Evolutionary conservation across 1,140 invertebrate genomes (phyloP), one percentile per base, ranked within the genome.

Genomic region (Euura lappo): DNA sequence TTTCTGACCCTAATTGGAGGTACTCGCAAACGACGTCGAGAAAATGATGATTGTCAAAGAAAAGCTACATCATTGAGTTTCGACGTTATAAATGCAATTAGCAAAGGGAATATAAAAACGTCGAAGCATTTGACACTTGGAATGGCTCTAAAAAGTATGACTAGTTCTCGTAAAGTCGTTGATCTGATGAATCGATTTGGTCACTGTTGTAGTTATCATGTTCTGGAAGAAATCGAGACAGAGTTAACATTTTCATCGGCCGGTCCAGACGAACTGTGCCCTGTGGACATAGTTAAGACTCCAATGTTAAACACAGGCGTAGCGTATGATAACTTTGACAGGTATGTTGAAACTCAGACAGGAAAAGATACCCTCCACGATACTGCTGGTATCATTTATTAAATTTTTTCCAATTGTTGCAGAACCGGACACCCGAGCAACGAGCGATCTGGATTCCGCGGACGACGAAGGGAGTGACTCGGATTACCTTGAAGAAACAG

Each of bases 121-220:
- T 80, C 80, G 13, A 84, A 83, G 71, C 82, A 85, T 64, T 75
- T 84, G 44, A 72, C 45, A 43, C 71, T 84, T 8, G 81, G 81
- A 51, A 75, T 83, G 71, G 72, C 77, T 45, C 72, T 83, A 68
- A 83, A 83, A 77, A 80, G 77, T 72, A 71, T 81, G 69, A 82
- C 79, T 2, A 80, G 77, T 71, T 83, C 74, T 73, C 75, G 76
- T 71, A 81, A 84, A 79, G 72, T 84, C 65, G 65, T 84, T 13
- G 72, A 83, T 67, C 78, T 85, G 65, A 67, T 82, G 47, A 78
- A 83, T 71, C 69, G 74, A 69, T 81, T 78, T 72, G 79, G 78
- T 43, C 83, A 84, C 73, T 79, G 74, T 65, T 78, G 76, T 42
- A 81, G 79, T 72, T 84, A 83, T 69, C 72, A 70, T 60, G 68